Evolutionary conservation across 2,113 vertebrate genomes (phyloP).

Genomic region (Ceyx margarethae): DNA sequence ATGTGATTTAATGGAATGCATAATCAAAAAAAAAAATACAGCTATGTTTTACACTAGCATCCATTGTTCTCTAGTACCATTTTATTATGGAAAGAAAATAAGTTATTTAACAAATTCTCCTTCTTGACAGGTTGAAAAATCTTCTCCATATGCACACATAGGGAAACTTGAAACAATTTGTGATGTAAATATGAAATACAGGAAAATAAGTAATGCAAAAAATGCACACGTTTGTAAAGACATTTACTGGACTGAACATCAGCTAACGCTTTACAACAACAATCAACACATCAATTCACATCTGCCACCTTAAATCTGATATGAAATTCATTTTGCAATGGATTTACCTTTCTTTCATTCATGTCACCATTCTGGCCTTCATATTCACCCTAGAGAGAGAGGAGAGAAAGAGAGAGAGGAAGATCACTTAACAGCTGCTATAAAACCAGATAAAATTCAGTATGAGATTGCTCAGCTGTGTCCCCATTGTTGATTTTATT

Average conservation of each 20-base stretch:
- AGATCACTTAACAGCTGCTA: not conserved
- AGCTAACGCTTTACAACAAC: not conserved
- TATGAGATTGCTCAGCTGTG: not conserved
- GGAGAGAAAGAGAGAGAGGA: not conserved
- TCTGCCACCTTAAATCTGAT: not conserved
- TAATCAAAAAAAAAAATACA: not conserved
- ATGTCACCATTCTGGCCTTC: conserved; percentile 79
- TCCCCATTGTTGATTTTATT: not conserved
- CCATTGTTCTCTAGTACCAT: not conserved
- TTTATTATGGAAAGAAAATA: not conserved
- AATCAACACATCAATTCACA: not conserved
- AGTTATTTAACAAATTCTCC: not conserved
- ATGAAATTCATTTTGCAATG: not conserved
- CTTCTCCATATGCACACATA: not conserved
- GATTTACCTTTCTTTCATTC: conserved; percentile 91
- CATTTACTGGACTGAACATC: not conserved
- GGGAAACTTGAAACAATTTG: not conserved
- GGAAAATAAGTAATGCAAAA: not conserved
- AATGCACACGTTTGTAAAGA: not conserved
- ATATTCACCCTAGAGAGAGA: conserved; percentile 84
- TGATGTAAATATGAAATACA: not conserved
- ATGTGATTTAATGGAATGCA: not conserved
- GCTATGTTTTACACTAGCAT: not conserved
- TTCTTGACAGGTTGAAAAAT: not conserved
- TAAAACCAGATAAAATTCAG: not conserved